Conservation (phyloP, 2,797 vertebrate species). For the Sebastes flavidus region DNA sequence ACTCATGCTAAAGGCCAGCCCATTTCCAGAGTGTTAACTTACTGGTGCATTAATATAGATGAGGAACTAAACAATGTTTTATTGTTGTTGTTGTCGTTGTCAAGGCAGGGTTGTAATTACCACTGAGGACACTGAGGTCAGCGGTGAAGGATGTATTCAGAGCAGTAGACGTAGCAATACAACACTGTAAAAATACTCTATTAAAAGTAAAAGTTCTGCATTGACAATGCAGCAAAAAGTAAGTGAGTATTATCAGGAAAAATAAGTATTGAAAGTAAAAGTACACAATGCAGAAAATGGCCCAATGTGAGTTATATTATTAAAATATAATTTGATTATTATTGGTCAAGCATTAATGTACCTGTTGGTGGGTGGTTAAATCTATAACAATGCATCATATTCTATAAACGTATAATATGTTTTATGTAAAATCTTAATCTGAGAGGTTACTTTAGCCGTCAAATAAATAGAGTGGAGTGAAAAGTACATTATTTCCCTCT, state of each 20-base stretch:
- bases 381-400: no score
- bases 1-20: no score
- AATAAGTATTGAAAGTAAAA: neutral
- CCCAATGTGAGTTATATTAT: neutral
- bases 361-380: no score
- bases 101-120: neutral
- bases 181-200: neutral
- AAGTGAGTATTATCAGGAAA: no score
- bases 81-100: neutral
- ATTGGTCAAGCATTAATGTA: no score
- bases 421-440: no score
- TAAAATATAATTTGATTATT: no score
- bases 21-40: neutral
- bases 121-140: neutral
- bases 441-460: no score
- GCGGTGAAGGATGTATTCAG: neutral
- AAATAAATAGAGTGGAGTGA: no score
- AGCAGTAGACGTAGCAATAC: neutral
- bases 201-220: neutral
- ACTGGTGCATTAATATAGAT: neutral
- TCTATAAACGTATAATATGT: no score
- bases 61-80: neutral
- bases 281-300: neutral
- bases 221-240: neutral
- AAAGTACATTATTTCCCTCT: no score